phyloP scores from a whole-genome alignment of 2,888 invertebrate species.

The Heliconius ismenius region DNA sequence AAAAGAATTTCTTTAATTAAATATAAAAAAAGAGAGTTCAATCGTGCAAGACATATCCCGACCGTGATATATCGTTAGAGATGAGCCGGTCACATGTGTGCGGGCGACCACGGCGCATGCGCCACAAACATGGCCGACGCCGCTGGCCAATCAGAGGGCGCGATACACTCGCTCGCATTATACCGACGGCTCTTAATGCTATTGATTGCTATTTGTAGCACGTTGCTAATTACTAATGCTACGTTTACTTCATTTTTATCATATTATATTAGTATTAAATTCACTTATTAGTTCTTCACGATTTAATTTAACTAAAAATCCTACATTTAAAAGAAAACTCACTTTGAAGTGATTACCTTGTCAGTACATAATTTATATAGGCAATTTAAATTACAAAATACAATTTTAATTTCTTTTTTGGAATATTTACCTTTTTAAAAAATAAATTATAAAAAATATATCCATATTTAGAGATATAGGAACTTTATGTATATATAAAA shows the following conservation, averaged over 20 bases:
- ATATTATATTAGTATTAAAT: slow-evolving; percentile 4
- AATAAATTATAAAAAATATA: not conserved
- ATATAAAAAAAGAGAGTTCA: slow-evolving; percentile 31
- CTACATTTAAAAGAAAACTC: not conserved
- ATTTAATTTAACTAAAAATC: not conserved
- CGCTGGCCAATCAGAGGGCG: slow-evolving; percentile 65
- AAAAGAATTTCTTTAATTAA: slow-evolving; percentile 29
- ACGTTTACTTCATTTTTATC: slow-evolving; percentile 11
- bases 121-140: slow-evolving; percentile 76
- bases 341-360: not conserved
- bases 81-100: slow-evolving; percentile 64
- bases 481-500: not conserved
- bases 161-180: slow-evolving; percentile 57
- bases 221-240: slow-evolving; percentile 42
- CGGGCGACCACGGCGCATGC: slow-evolving; percentile 66
- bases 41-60: slow-evolving; percentile 24
- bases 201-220: slow-evolving; percentile 64
- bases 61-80: slow-evolving; percentile 42
- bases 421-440: not conserved
- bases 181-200: slow-evolving; percentile 64
- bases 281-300: too few relatives aligned
- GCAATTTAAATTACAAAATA: not conserved
- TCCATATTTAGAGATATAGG: not conserved
- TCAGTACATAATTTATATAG: not conserved
- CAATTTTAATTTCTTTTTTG: not conserved